These are phyloP conservation scores for Saccopteryx bilineata DNA, from an alignment of 2,113 vertebrate genomes.

Conservation along the genomic window DNA sequence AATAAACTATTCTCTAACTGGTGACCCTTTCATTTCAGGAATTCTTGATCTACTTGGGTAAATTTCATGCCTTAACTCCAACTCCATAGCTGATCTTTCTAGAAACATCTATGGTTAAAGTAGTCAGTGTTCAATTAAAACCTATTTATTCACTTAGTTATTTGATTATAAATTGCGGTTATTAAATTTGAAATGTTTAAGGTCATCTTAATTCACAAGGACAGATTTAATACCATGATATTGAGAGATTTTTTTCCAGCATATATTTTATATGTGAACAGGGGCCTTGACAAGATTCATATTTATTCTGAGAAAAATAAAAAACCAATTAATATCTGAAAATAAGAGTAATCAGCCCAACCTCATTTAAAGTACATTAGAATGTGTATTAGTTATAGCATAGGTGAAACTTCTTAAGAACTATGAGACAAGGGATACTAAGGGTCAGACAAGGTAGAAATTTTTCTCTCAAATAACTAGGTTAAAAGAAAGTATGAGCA, in stretches of 20 bases:
- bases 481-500: neutral
- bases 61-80: neutral
- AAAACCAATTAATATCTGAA: neutral
- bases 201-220: neutral
- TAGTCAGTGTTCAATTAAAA: neutral
- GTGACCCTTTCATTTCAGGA: neutral
- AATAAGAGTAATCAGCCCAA: neutral
- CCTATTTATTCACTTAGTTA: neutral
- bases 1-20: conserved; percentile 2
- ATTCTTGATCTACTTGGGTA: neutral
- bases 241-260: neutral
- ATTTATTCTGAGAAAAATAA: conserved; percentile 48
- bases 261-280: conserved; percentile 23
- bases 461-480: neutral
- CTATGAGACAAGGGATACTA: neutral
- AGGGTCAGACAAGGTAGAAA: neutral
- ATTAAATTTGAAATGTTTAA: neutral
- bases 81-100: neutral
- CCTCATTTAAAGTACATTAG: neutral
- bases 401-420: neutral
- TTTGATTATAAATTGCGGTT: neutral
- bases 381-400: neutral
- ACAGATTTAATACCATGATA: neutral
- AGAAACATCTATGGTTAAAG: neutral
- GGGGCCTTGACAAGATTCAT: neutral